Percentiles rank a stretch among this genome's conserved stretches.
phyloP scores from a whole-genome alignment of 2,888 invertebrate species.

The Theodoxus fluviatilis region DNA sequence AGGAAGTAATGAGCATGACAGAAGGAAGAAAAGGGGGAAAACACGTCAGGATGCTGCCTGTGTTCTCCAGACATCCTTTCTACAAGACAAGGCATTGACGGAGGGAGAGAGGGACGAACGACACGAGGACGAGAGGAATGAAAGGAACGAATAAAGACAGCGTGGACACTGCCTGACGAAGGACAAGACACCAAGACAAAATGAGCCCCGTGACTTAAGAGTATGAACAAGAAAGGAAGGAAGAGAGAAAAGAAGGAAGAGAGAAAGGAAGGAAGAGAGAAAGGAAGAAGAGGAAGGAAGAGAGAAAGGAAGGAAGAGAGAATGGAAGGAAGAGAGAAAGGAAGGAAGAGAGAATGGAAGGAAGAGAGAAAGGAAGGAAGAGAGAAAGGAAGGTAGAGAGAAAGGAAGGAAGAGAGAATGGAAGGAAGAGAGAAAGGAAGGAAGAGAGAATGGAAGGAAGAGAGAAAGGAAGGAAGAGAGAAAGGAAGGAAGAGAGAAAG shows the following conservation, averaged over 20 bases:
- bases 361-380: slow-evolving; percentile 20
- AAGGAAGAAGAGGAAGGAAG: not conserved
- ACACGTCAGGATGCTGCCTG: too few relatives aligned
- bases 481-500: not conserved
- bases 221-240: not conserved
- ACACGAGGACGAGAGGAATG: slow-evolving; percentile 15
- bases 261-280: slow-evolving; percentile 19
- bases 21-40: too few relatives aligned
- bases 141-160: not conserved
- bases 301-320: not conserved
- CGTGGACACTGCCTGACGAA: too few relatives aligned
- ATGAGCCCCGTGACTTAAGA: too few relatives aligned
- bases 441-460: not conserved
- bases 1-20: too few relatives aligned
- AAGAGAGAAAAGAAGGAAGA: slow-evolving; percentile 17
- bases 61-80: too few relatives aligned
- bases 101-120: slow-evolving; percentile 11
- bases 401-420: not conserved
- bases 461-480: not conserved
- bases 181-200: too few relatives aligned
- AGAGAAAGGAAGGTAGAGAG: not conserved
- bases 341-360: not conserved
- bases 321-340: not conserved
- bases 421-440: not conserved
- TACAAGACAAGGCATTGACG: slow-evolving; percentile 8